A percentile compares a stretch with the other conserved stretches of the same genome.
phyloP scores from a whole-genome alignment of 2,113 vertebrate genomes.

The Halichoeres trimaculatus region DNA sequence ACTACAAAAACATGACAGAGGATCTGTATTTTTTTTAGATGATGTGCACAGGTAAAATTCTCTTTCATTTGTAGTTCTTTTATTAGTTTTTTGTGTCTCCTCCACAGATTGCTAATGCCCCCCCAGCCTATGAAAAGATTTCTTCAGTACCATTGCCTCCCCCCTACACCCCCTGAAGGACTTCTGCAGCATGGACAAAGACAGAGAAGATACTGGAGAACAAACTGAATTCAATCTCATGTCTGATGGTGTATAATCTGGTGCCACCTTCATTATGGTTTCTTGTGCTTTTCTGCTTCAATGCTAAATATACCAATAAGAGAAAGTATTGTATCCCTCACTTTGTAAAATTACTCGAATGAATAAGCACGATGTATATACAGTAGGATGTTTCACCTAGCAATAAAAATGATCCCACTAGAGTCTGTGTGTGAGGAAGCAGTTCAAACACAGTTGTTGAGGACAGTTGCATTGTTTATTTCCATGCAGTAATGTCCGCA shows the following conservation, averaged over 20 bases:
- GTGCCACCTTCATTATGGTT: constrained; percentile 8
- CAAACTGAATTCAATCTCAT: constrained; percentile 25
- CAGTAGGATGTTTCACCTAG: constrained; percentile 44
- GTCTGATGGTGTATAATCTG: constrained; percentile 20
- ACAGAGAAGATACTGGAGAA: constrained; percentile 21
- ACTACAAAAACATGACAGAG: not conserved
- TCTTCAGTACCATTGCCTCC: constrained; percentile 85
- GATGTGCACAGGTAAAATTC: not conserved
- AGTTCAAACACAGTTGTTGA: constrained; percentile 34
- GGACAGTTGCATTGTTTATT: constrained; percentile 82
- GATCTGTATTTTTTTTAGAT: not conserved
- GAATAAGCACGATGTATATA: constrained; percentile 34
- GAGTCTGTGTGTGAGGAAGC: constrained; percentile 30
- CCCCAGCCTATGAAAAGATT: constrained; percentile 93
- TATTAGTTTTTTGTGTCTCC: constrained; percentile 9
- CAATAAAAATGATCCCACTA: constrained; percentile 25
- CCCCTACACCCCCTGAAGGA: constrained; percentile 89
- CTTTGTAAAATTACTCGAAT: constrained; percentile 30
- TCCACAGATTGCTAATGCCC: constrained; percentile 89
- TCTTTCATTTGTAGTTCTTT: not conserved
- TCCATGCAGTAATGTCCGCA: constrained; percentile 88
- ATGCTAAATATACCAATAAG: not conserved
- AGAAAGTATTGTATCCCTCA: constrained; percentile 10
- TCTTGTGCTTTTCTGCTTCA: not conserved
- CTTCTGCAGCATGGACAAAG: not conserved